Evolutionary conservation across 2,888 invertebrate species (phyloP), one percentile per base, ranked within the genome.

Genomic region (Linyphia triangularis): DNA sequence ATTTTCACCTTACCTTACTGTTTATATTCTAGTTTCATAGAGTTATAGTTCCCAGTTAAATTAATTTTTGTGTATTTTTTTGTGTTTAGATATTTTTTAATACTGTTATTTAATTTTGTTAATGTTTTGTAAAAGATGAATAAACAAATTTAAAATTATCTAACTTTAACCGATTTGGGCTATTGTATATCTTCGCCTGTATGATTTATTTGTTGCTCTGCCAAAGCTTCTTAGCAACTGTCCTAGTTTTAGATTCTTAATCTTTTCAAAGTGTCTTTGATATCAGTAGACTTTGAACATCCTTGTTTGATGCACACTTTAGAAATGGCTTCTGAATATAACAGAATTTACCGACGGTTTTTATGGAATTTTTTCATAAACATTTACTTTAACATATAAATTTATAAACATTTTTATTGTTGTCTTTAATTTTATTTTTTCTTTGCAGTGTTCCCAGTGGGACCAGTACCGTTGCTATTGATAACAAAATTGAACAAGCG

Each of bases 401-500:
- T 43, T 22, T 19, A 57, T 57, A 43, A 51, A 7, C 3, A 57
- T 26, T 16, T 73, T 40, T 24, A 43, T 26, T 72, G 22, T 22
- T 72, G 9, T n/a, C n/a, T 22, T 30, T 30, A 19, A 30, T 0
- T 75, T n/a, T 19, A 59, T 40, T 7, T 65, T 59, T 75, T 30
- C 33, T 24, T 89, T 88, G 24, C 30, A 89, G 89, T 86, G 90
- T 83, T 79, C 78, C 86, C 37, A 85, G 96, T 93, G 97, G 97
- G 93, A 96, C 97, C 93, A 89, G 82, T 37, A 97, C 97, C 93
- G 97, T 97, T 94, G 98, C 98, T 92, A 98, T 98, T 94, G 98
- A 98, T 94, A 98, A 98, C 94, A 98, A 98, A 95, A 98, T 98
- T 94, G 98, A 98, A 94, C 98, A 98, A 95, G 98, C 98, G 91